Evolutionary conservation across 2,797 vertebrate genomes (phyloP).

Genomic region (Arctocebus calabarensis): DNA sequence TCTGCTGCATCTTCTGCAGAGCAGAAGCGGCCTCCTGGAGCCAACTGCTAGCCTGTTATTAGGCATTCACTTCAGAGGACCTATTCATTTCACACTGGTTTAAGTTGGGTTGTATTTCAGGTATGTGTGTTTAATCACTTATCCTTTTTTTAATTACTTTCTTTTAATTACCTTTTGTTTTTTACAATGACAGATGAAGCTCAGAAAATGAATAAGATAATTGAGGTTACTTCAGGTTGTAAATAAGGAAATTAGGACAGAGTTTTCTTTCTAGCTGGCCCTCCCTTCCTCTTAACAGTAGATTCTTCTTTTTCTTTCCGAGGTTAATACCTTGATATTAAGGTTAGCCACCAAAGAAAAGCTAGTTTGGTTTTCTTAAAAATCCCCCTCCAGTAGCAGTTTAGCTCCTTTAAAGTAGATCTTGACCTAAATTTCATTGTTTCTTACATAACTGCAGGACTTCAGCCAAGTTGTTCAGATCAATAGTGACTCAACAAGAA

Average conservation of each 20-base stretch:
- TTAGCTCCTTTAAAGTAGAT: background rate
- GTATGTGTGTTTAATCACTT: constrained; percentile 40
- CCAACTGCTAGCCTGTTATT: background rate
- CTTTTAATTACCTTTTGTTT: constrained; percentile 44
- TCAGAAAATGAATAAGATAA: constrained; percentile 1
- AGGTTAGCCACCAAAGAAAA: background rate
- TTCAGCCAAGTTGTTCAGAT: background rate
- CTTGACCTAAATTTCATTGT: background rate
- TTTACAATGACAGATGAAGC: constrained; percentile 46
- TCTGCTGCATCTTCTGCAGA: background rate
- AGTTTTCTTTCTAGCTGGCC: background rate
- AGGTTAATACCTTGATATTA: background rate
- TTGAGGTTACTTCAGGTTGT: background rate
- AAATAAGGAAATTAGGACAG: background rate
- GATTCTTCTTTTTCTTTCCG: background rate
- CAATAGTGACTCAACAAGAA: background rate
- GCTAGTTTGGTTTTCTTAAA: background rate
- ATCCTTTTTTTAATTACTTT: constrained; percentile 58
- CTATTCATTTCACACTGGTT: background rate
- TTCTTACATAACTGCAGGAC: background rate
- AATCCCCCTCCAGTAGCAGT: background rate
- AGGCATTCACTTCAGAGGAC: background rate
- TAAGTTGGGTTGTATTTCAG: background rate
- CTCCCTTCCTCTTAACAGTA: background rate
- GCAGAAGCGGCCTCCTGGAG: background rate